phyloP scores from a whole-genome alignment of 2,797 vertebrate genomes.

The Cryptoblepharus egeriae region DNA sequence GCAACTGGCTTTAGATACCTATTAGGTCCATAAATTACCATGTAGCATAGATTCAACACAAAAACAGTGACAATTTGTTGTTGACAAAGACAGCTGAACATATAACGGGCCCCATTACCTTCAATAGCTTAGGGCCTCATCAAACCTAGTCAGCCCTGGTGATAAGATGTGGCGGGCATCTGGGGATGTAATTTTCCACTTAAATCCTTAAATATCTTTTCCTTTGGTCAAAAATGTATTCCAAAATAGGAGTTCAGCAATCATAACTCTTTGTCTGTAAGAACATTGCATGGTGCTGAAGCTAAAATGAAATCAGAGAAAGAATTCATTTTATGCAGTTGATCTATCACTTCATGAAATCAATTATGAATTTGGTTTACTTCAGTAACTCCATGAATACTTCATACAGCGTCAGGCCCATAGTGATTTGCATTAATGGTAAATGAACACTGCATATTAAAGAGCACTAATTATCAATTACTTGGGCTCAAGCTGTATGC shows the following conservation, averaged over 20 bases:
- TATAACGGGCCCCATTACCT: too few species aligned
- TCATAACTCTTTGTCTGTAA: neutral
- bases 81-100: too few species aligned
- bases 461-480: conserved; percentile 27
- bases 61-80: too few species aligned
- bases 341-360: conserved; percentile 19
- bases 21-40: too few species aligned
- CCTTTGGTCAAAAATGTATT: neutral
- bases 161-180: neutral
- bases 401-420: neutral
- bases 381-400: neutral
- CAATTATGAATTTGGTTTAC: conserved; percentile 4
- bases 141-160: too few species aligned
- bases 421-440: neutral
- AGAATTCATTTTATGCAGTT: conserved; percentile 7
- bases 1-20: too few species aligned
- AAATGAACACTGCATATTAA: conserved; percentile 28
- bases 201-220: neutral
- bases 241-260: neutral
- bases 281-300: neutral
- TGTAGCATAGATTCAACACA: too few species aligned
- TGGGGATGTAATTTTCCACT: neutral
- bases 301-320: neutral
- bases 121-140: too few species aligned
- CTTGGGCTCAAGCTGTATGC: conserved; percentile 13